Evolutionary conservation across 2,888 invertebrate species (phyloP), one percentile per base, ranked within the genome.

Genomic region (Platycheirus albimanus): DNA sequence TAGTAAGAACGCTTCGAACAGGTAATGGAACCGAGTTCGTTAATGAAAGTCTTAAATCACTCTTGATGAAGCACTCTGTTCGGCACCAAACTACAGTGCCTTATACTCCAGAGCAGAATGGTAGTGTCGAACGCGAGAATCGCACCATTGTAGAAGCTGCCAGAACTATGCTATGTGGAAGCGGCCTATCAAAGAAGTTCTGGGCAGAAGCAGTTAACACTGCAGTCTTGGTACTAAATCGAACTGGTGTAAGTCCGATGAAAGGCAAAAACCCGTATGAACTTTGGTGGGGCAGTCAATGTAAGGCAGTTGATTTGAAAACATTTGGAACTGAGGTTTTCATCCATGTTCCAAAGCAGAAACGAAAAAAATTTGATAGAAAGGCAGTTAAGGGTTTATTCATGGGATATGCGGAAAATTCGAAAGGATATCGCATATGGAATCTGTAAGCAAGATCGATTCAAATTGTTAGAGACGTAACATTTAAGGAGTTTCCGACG

Each of bases 151-250:
- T 77, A 3, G 81, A 84, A 28, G 54, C 77, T 4, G 64, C 85
- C 7, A 64, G 85, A 20, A 71, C 84, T 7, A 83, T 84, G 79
- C 28, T 83, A 1, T 47, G 61, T 64, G 17, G 70, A 43, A 76
- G 47, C 63, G 86, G 85, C 0, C n/a, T 87, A 5, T 24, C 63
- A 0, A 80, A 84, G 33, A 78, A 74, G 7, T 79, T 89, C 6
- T 90, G 89, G 89, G 88, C 89, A n/a, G 89, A 90, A 85, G 90
- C 89, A 1, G 87, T 89, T 0, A 86, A 87, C 13, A 67, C 86
- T 7, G 87, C 87, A 15, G 79, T 64, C 3, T 85, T 84, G 52
- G 38, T 87, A n/a, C 75, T 86, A 28, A 88, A 88, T 45, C 67
- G 84, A 28, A 67, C 51, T 13, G 75, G 47, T 0, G 45, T 36